A percentile compares a stretch with the other conserved stretches of the same genome.
Evolutionary conservation across 2,797 vertebrate species (phyloP).

Genomic region (Bovichtus variegatus): DNA sequence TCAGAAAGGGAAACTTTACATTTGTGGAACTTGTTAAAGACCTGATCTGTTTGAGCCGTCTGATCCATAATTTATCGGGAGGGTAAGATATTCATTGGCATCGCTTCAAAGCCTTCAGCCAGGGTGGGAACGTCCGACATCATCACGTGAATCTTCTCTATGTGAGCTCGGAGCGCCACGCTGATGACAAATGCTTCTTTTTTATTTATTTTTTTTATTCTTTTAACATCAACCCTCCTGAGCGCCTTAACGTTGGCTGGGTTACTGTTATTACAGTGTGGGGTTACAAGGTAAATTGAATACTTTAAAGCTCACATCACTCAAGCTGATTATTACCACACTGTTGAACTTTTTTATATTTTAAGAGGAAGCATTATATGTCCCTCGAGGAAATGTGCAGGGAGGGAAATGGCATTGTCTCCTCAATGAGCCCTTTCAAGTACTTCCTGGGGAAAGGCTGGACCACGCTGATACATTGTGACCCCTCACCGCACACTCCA

Average conservation of each 20-base stretch:
- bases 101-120: slow-evolving; percentile 60
- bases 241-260: not conserved
- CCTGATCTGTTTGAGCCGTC: slow-evolving; percentile 46
- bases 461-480: slow-evolving; percentile 73
- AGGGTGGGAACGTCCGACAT: slow-evolving; percentile 40
- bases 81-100: slow-evolving; percentile 57
- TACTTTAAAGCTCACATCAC: slow-evolving; percentile 39
- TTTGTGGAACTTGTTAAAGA: slow-evolving; percentile 53
- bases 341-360: slow-evolving; percentile 54
- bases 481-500: slow-evolving; percentile 66
- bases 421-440: slow-evolving; percentile 77
- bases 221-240: not conserved
- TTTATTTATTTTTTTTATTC: not conserved
- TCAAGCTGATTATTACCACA: slow-evolving; percentile 57
- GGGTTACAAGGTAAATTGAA: not conserved
- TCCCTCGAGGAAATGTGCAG: slow-evolving; percentile 73
- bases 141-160: slow-evolving; percentile 33
- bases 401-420: slow-evolving; percentile 79
- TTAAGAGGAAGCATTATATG: slow-evolving; percentile 74
- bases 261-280: not conserved
- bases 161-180: slow-evolving; percentile 13
- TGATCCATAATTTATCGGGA: slow-evolving; percentile 66
- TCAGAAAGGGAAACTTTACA: slow-evolving; percentile 56
- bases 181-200: slow-evolving; percentile 1
- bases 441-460: slow-evolving; percentile 88